Percentiles rank a stretch among this genome's conserved stretches.
Conservation (phyloP, 1,140 invertebrate genomes). For the Lepidurus packardi region DNA sequence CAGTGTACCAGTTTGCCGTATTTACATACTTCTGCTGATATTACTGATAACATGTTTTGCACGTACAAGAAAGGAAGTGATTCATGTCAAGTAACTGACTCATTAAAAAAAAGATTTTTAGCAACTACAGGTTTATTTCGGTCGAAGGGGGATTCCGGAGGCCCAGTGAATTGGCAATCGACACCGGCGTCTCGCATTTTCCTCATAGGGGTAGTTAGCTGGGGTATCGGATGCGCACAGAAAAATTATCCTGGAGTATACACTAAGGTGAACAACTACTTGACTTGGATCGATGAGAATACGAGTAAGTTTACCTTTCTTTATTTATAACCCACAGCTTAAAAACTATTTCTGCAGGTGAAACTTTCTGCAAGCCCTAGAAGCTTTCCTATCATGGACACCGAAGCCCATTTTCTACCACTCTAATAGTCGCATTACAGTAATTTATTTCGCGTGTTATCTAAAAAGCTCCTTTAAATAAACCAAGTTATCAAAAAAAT, state of each 20-base stretch:
- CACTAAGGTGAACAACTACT: slow-evolving; percentile 42
- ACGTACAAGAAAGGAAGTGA: slow-evolving; percentile 25
- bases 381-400: neutral
- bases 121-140: neutral
- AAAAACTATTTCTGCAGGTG: neutral
- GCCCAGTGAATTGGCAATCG: slow-evolving; percentile 17
- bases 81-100: slow-evolving; percentile 28
- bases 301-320: neutral
- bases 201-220: slow-evolving; percentile 45
- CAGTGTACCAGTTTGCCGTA: slow-evolving; percentile 25
- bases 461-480: too few species aligned
- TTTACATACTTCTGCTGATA: neutral
- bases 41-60: slow-evolving; percentile 32
- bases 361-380: neutral
- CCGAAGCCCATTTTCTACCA: too few species aligned
- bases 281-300: slow-evolving; percentile 29
- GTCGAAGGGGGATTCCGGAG: slow-evolving; percentile 27
- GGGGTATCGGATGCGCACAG: slow-evolving; percentile 46
- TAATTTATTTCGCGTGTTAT: too few species aligned
- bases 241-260: slow-evolving; percentile 47
- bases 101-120: neutral
- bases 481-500: too few species aligned
- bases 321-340: neutral
- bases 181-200: neutral
- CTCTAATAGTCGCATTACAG: too few species aligned